Conservation (phyloP, 2,888 invertebrate species). For the Eucera pruinosa region DNA sequence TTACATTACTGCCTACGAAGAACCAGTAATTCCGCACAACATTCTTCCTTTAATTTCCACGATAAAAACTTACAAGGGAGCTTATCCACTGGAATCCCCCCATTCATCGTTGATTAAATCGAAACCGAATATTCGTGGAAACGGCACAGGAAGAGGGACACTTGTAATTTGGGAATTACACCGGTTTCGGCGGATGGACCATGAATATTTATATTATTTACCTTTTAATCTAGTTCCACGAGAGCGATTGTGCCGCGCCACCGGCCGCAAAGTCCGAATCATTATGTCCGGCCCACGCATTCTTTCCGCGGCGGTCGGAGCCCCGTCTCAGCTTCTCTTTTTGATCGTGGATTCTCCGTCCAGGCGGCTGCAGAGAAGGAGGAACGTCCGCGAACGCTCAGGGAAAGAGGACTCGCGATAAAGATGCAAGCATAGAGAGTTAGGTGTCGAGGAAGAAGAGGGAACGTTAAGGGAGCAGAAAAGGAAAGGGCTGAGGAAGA, state of each 20-base stretch:
- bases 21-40: not conserved
- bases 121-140: not conserved
- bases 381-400: slow-evolving; percentile 50
- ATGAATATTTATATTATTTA: slow-evolving; percentile 59
- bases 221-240: slow-evolving; percentile 66
- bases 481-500: slow-evolving; percentile 32
- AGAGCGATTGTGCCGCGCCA: slow-evolving; percentile 65
- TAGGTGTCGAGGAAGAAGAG: slow-evolving; percentile 19
- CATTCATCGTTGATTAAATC: no score
- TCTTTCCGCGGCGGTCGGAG: slow-evolving; percentile 75
- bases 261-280: slow-evolving; percentile 80
- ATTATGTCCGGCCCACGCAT: slow-evolving; percentile 82
- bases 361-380: slow-evolving; percentile 52
- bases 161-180: not conserved
- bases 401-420: slow-evolving; percentile 42
- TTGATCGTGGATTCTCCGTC: slow-evolving; percentile 68
- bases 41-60: not conserved
- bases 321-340: slow-evolving; percentile 68
- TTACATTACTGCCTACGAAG: not conserved
- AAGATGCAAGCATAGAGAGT: slow-evolving; percentile 32
- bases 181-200: not conserved
- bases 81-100: no score
- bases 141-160: not conserved
- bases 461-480: slow-evolving; percentile 32
- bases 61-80: no score